These are phyloP conservation scores for Austrofundulus limnaeus DNA, from an alignment of 2,113 vertebrate species.

Conservation along the genomic window DNA sequence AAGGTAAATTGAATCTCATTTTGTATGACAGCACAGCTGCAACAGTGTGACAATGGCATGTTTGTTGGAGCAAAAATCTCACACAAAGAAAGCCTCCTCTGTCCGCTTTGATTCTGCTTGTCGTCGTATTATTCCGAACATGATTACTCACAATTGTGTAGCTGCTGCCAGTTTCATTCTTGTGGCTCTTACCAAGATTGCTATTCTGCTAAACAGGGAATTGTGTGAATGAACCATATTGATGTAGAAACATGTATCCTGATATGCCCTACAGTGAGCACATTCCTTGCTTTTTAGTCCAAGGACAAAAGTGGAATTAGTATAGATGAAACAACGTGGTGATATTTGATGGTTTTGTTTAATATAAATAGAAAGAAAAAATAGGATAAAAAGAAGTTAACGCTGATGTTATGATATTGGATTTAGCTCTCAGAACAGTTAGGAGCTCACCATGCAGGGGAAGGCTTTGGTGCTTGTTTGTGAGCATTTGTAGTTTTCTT, in stretches of 20 bases:
- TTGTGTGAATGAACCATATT: not conserved
- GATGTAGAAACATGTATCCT: not conserved
- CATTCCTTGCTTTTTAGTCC: not conserved
- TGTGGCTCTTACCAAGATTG: slow-evolving; percentile 29
- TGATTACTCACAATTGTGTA: slow-evolving; percentile 56
- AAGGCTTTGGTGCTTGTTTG: slow-evolving; percentile 6
- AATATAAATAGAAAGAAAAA: not conserved
- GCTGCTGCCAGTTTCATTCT: slow-evolving; percentile 40
- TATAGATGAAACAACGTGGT: not conserved
- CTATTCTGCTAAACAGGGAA: slow-evolving; percentile 47
- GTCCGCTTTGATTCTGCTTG: slow-evolving; percentile 49
- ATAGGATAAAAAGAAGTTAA: not conserved
- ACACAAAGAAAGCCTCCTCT: slow-evolving; percentile 58
- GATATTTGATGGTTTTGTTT: not conserved
- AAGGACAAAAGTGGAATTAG: not conserved
- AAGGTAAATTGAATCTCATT: slow-evolving; percentile 44
- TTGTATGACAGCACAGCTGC: slow-evolving; percentile 47
- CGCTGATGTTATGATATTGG: not conserved
- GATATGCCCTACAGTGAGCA: not conserved
- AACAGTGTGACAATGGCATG: slow-evolving; percentile 36
- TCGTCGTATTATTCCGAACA: slow-evolving; percentile 54
- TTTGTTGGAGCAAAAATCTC: slow-evolving; percentile 49
- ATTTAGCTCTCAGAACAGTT: not conserved
- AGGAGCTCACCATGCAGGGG: not conserved
- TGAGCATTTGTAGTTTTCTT: slow-evolving; percentile 40